phyloP scores from a whole-genome alignment of 2,888 invertebrate genomes.

The Galerucella pusilla region DNA sequence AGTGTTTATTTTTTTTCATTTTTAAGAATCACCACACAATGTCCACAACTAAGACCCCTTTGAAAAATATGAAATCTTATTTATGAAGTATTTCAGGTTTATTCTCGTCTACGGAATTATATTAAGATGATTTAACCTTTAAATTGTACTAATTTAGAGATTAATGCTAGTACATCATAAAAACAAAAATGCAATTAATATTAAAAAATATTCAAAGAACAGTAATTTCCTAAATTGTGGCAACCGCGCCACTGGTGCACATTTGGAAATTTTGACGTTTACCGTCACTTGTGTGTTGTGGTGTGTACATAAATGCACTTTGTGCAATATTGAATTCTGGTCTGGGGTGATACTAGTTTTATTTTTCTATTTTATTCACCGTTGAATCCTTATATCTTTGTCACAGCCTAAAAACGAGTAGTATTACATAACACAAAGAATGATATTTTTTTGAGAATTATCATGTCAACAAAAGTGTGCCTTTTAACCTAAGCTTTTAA shows the following conservation, averaged over 20 bases:
- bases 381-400: neutral
- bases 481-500: neutral
- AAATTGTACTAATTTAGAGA: too few relatives aligned
- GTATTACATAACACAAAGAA: neutral
- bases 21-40: neutral
- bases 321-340: neutral
- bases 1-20: neutral
- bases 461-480: neutral
- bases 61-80: too few relatives aligned
- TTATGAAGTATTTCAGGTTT: too few relatives aligned
- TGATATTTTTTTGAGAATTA: neutral
- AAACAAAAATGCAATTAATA: too few relatives aligned
- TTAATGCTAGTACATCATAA: too few relatives aligned
- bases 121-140: too few relatives aligned
- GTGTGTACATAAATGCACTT: neutral
- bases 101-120: too few relatives aligned
- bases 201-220: too few relatives aligned
- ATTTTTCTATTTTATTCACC: neutral
- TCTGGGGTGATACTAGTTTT: neutral
- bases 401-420: neutral
- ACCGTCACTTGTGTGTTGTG: neutral
- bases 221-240: neutral
- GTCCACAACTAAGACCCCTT: too few relatives aligned
- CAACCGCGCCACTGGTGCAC: neutral
- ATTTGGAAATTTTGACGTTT: constrained; percentile 1